Conservation (phyloP, 2,113 vertebrate species). For the Eudyptes chrysolophus region DNA sequence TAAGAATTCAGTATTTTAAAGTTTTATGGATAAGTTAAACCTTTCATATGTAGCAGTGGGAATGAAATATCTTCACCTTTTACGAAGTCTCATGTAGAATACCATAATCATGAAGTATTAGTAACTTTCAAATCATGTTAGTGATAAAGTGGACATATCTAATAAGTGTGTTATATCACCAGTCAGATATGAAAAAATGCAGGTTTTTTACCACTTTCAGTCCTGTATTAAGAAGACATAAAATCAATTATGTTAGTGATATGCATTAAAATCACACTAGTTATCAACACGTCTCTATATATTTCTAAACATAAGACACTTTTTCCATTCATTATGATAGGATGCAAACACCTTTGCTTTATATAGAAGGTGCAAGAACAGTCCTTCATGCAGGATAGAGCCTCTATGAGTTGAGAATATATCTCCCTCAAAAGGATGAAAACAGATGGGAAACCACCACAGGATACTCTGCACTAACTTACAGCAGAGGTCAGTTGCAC, state of each 20-base stretch:
- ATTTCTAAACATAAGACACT: neutral
- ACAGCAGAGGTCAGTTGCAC: neutral
- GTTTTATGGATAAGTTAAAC: neutral
- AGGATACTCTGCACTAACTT: neutral
- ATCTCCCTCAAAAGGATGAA: neutral
- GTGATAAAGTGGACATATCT: neutral
- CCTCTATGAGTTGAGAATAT: neutral
- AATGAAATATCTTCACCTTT: neutral
- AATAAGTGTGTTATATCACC: neutral
- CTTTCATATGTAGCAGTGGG: neutral
- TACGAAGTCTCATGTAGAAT: neutral
- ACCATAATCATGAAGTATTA: neutral
- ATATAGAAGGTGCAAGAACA: neutral
- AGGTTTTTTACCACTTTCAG: neutral
- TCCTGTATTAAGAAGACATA: neutral
- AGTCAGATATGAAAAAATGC: neutral
- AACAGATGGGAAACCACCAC: neutral
- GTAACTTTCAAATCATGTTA: neutral
- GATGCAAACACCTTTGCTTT: neutral
- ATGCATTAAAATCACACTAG: neutral
- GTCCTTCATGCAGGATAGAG: neutral
- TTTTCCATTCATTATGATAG: neutral
- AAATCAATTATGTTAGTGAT: neutral
- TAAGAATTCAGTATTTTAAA: neutral
- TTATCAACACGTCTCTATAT: rapidly evolving